A percentile compares a stretch with the other conserved stretches of the same genome.
These are phyloP conservation scores for Hybognathus amarus DNA, from an alignment of 2,797 vertebrate genomes.

Conservation along the genomic window DNA sequence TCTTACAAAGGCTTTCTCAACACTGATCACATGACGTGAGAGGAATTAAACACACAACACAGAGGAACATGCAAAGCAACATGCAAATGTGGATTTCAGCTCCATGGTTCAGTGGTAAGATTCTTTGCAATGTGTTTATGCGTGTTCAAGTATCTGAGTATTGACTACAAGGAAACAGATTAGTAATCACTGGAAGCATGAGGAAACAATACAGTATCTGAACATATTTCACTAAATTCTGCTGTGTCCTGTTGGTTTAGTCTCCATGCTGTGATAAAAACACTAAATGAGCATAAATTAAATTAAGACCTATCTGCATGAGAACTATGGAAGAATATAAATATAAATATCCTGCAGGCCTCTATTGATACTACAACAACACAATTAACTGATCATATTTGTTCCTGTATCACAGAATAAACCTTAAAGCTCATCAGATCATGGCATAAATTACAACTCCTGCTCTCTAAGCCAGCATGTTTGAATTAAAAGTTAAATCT, in stretches of 20 bases:
- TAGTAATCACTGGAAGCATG: conserved; percentile 83
- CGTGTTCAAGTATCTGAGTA: conserved; percentile 56
- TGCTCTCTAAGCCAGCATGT: neutral
- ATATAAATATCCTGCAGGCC: neutral
- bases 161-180: conserved; percentile 49
- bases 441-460: neutral
- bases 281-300: neutral
- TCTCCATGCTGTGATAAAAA: neutral
- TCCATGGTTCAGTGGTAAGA: conserved; percentile 70
- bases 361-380: neutral
- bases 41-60: neutral
- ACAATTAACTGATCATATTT: neutral
- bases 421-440: neutral
- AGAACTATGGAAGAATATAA: no score
- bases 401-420: neutral
- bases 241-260: neutral
- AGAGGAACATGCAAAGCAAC: conserved; percentile 21
- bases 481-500: neutral
- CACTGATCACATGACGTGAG: conserved; percentile 2
- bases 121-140: conserved; percentile 80
- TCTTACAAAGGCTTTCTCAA: neutral
- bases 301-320: neutral
- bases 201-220: conserved; percentile 73
- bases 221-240: neutral
- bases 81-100: conserved; percentile 77